Evolutionary conservation across 53 echinoderm and acorn worm genomes (phyloP).

Genomic region (Holothuria scabra): DNA sequence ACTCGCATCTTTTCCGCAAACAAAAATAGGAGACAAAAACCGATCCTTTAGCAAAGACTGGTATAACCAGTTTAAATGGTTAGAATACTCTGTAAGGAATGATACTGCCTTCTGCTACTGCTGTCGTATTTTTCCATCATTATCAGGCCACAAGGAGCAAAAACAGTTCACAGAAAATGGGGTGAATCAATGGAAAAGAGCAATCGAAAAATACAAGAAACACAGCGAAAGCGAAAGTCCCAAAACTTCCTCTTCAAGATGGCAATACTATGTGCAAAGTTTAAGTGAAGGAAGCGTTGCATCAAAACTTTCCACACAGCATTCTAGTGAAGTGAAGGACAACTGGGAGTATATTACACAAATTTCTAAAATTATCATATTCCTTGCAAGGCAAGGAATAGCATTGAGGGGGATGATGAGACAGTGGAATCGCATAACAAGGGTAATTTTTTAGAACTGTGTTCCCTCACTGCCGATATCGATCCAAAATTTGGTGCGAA

Average conservation of each 20-base stretch:
- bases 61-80: too few relatives aligned
- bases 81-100: too few relatives aligned
- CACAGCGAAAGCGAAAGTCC: not conserved
- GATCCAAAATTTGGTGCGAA: not conserved
- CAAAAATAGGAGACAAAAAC: too few relatives aligned
- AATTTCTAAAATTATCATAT: not conserved
- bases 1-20: too few relatives aligned
- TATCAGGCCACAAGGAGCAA: too few relatives aligned
- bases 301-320: conserved; percentile 6
- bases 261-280: conserved; percentile 16
- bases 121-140: too few relatives aligned
- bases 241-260: conserved; percentile 5
- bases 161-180: not conserved
- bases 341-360: not conserved
- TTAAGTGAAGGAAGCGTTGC: conserved; percentile 8
- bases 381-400: conserved; percentile 21
- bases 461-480: conserved; percentile 3
- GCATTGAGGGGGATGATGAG: conserved; percentile 16
- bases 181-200: conserved; percentile 16
- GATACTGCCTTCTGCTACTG: too few relatives aligned
- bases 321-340: not conserved
- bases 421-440: not conserved
- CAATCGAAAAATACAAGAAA: conserved; percentile 10
- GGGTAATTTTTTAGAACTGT: conserved; percentile 20
- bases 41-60: too few relatives aligned